phyloP scores from a whole-genome alignment of 2,888 invertebrate genomes.

The Megamerina dolium region DNA sequence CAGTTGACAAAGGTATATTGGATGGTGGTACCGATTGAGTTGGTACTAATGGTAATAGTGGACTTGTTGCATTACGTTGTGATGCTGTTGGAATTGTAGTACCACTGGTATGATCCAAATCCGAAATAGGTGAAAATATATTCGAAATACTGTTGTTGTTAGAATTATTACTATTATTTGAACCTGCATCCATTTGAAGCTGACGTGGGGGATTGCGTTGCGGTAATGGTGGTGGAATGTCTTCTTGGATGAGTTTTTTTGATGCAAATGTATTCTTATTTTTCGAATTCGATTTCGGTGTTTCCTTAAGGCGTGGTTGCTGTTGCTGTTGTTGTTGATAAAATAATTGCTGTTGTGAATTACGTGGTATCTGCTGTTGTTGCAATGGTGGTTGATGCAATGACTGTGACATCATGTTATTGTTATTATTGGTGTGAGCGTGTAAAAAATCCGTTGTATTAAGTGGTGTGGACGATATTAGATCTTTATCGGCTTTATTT shows the following conservation, averaged over 20 bases:
- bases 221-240: conserved; percentile 53
- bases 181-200: conserved; percentile 30
- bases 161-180: conserved; percentile 12
- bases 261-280: conserved; percentile 42
- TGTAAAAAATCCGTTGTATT: conserved; percentile 40
- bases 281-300: conserved; percentile 33
- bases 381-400: conserved; percentile 48
- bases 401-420: conserved; percentile 30
- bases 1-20: conserved; percentile 4
- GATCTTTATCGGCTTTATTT: conserved; percentile 48
- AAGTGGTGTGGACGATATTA: conserved; percentile 41
- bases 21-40: background rate
- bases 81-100: conserved; percentile 30
- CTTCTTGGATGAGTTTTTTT: conserved; percentile 35
- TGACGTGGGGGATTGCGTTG: conserved; percentile 51
- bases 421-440: conserved; percentile 21
- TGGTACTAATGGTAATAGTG: too few species aligned
- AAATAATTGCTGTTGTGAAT: conserved; percentile 51
- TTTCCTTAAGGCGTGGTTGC: conserved; percentile 31
- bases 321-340: conserved; percentile 27
- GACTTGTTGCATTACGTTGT: conserved; percentile 21
- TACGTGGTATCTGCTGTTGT: conserved; percentile 27
- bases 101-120: conserved; percentile 40
- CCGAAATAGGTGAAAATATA: conserved; percentile 41
- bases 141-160: conserved; percentile 20